Percentiles rank a stretch among this genome's conserved stretches.
Evolutionary conservation across 2,113 vertebrate genomes (phyloP).

Genomic region (Ceyx melanurus): DNA sequence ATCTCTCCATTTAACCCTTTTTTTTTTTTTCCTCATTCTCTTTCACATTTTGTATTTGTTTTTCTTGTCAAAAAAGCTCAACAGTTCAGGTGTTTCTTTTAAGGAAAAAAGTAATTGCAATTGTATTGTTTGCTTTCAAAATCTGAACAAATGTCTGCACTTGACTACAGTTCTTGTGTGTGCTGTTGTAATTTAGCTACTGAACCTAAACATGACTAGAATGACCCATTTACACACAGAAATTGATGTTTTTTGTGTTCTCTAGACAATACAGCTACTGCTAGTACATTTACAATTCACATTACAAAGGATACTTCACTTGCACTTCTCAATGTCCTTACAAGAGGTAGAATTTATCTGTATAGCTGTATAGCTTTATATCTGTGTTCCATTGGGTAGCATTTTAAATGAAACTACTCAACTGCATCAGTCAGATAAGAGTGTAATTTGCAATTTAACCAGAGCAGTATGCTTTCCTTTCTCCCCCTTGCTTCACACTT

Average conservation of each 20-base stretch:
- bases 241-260: not conserved
- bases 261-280: not conserved
- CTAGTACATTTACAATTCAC: not conserved
- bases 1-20: not conserved
- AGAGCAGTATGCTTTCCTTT: not conserved
- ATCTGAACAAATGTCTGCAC: not conserved
- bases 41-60: not conserved
- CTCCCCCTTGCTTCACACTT: not conserved
- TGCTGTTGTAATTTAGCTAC: not conserved
- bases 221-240: not conserved
- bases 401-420: not conserved
- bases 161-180: not conserved
- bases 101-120: not conserved
- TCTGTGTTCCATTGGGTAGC: not conserved
- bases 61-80: not conserved
- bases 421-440: not conserved
- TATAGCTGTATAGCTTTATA: not conserved
- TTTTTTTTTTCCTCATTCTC: not conserved
- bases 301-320: not conserved
- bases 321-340: not conserved
- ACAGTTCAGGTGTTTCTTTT: not conserved
- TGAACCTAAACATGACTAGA: not conserved
- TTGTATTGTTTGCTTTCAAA: not conserved
- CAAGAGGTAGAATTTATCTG: not conserved
- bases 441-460: not conserved